Evolutionary conservation across 2,888 invertebrate genomes (phyloP).

Genomic region (Pterobdella sp.): DNA sequence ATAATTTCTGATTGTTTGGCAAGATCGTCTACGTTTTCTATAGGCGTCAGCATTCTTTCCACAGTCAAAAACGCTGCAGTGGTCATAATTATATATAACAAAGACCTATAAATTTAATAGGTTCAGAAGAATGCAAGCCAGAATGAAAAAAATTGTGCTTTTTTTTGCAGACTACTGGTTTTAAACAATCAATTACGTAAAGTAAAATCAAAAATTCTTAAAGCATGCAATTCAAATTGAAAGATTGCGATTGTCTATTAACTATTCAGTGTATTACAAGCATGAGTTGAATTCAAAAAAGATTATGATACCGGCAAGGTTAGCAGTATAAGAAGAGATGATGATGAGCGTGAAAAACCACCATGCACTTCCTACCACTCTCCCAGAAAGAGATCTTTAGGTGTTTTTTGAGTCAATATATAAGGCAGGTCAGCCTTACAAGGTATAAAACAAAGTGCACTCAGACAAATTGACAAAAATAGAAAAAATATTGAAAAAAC

Average conservation of each 20-base stretch:
- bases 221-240: background rate
- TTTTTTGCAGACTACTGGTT: background rate
- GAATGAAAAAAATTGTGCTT: too few species aligned
- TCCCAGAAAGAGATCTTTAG: conserved; percentile 53
- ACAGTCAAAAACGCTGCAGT: conserved; percentile 86
- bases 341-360: conserved; percentile 98
- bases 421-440: too few species aligned
- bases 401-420: too few species aligned
- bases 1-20: conserved; percentile 61
- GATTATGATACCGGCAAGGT: conserved; percentile 62
- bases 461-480: too few species aligned
- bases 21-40: conserved; percentile 81
- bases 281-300: background rate
- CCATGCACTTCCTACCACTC: conserved; percentile 96
- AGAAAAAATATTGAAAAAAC: too few species aligned
- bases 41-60: conserved; percentile 88
- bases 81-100: too few species aligned
- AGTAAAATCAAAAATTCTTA: background rate
- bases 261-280: background rate
- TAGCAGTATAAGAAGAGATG: conserved; percentile 95
- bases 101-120: too few species aligned
- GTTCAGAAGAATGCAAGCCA: too few species aligned
- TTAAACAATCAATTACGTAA: background rate
- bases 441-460: too few species aligned
- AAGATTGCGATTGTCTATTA: background rate